These are phyloP conservation scores for Ctenomys sociabilis DNA, from an alignment of 2,113 vertebrate genomes.

Conservation along the genomic window DNA sequence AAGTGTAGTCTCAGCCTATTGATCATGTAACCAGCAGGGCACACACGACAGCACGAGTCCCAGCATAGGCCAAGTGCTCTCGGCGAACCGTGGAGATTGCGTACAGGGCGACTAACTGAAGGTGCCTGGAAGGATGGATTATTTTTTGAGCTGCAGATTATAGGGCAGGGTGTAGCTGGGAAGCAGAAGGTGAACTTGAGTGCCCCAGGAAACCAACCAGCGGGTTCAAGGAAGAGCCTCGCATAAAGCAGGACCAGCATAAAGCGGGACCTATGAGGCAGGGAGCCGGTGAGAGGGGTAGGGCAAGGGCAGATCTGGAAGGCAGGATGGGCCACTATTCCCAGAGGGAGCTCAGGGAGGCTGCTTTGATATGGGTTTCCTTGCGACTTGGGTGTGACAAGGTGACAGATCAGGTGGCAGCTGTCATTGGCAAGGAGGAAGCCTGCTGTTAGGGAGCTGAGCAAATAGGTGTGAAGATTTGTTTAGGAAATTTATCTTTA, in stretches of 20 bases:
- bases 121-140: background rate
- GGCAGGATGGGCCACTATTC: accelerated
- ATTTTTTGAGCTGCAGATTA: background rate
- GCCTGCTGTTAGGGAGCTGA: background rate
- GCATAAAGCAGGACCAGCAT: background rate
- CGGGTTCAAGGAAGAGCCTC: background rate
- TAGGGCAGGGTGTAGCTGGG: background rate
- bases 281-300: background rate
- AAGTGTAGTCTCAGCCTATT: background rate
- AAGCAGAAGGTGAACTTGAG: background rate
- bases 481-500: background rate
- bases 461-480: background rate
- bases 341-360: background rate
- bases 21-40: background rate
- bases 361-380: background rate
- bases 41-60: accelerated
- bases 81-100: accelerated
- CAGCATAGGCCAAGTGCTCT: accelerated
- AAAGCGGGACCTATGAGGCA: background rate
- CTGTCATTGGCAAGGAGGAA: background rate
- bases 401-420: background rate
- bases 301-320: background rate
- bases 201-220: background rate
- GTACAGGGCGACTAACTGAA: background rate
- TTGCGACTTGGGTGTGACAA: background rate